Evolutionary conservation across 2,113 vertebrate genomes (phyloP).

Genomic region (Pangasianodon gigas): DNA sequence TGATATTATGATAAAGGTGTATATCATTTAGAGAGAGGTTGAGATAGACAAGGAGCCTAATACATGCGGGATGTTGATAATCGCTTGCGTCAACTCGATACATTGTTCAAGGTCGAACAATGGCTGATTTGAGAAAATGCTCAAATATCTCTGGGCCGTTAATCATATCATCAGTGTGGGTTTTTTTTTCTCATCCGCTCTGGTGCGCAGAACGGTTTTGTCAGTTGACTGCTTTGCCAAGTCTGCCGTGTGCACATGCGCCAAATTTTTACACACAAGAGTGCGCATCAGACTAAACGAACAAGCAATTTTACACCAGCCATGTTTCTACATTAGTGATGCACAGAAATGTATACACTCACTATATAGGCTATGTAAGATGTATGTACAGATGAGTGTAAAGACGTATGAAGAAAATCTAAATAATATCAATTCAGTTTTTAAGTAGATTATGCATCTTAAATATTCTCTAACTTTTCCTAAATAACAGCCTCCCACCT

Average conservation of each 20-base stretch:
- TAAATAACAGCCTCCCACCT: background rate
- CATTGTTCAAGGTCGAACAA: background rate
- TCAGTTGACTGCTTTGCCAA: background rate
- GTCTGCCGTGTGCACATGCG: background rate
- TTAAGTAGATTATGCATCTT: background rate
- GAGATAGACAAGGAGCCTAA: background rate
- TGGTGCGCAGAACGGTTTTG: constrained; percentile 6
- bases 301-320: background rate
- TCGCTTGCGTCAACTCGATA: background rate
- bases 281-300: background rate
- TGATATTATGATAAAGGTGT: background rate
- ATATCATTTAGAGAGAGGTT: background rate
- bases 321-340: no score
- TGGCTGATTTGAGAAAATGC: background rate
- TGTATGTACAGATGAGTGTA: background rate
- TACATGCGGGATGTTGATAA: background rate
- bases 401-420: background rate
- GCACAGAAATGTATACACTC: background rate
- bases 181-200: background rate
- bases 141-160: background rate
- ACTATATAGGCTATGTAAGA: background rate
- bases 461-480: background rate
- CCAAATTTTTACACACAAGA: background rate
- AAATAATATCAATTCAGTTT: background rate
- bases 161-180: background rate